Percentiles rank a stretch among this genome's conserved stretches.
Evolutionary conservation across 2,797 vertebrate genomes (phyloP).

Genomic region (Tinamus major): DNA sequence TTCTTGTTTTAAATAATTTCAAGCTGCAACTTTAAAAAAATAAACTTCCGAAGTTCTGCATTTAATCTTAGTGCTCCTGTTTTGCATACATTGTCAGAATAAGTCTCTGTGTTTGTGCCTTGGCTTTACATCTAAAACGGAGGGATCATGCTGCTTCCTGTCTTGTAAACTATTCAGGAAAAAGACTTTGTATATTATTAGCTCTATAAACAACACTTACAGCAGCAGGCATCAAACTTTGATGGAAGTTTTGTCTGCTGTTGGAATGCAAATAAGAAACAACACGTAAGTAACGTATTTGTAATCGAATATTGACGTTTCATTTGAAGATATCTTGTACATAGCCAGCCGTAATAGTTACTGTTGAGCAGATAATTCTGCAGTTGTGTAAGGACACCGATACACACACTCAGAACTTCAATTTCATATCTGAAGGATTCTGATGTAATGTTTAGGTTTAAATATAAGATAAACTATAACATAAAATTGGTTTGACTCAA

Average conservation of each 20-base stretch:
- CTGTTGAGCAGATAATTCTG: neutral
- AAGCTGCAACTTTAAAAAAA: neutral
- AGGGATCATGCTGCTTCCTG: constrained; percentile 20
- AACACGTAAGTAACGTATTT: neutral
- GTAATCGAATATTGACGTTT: neutral
- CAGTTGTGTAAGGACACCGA: neutral
- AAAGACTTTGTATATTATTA: constrained; percentile 10
- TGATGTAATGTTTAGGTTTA: neutral
- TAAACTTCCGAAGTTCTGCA: neutral
- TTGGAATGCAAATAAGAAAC: neutral
- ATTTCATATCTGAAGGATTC: neutral
- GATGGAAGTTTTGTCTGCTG: neutral
- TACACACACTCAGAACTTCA: neutral
- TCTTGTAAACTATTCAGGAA: neutral
- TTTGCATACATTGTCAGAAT: neutral
- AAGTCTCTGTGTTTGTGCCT: neutral
- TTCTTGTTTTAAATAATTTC: neutral
- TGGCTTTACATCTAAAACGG: neutral
- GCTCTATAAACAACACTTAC: constrained; percentile 24
- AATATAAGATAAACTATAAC: neutral
- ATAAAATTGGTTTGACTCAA: neutral
- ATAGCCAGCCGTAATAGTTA: neutral
- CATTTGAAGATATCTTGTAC: neutral
- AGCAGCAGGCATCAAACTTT: neutral
- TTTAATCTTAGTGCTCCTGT: neutral